Evolutionary conservation across 2,888 invertebrate species (phyloP).

Genomic region (Hypsopygia costalis): DNA sequence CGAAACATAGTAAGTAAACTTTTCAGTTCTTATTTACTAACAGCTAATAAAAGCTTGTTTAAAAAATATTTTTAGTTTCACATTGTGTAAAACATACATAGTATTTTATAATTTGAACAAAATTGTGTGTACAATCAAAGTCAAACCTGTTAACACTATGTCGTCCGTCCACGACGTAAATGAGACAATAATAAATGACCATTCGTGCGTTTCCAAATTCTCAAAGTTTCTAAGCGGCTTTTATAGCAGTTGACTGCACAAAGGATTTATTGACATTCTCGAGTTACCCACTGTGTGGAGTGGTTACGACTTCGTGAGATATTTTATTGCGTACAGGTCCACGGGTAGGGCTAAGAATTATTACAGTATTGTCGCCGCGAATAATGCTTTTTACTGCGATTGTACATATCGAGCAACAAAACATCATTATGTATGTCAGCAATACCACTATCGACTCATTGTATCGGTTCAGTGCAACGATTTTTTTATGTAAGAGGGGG

Average conservation of each 20-base stretch:
- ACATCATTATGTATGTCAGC: background rate
- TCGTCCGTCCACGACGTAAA: constrained; percentile 1
- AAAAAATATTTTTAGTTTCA: too few relatives aligned
- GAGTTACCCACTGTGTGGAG: constrained; percentile 24
- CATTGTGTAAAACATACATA: too few relatives aligned
- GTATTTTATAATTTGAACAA: too few relatives aligned
- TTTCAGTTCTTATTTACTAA: too few relatives aligned
- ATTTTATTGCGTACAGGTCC: constrained; percentile 10
- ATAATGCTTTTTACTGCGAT: constrained; percentile 7
- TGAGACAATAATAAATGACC: constrained; percentile 11
- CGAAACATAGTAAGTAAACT: too few relatives aligned
- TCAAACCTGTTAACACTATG: constrained; percentile 2
- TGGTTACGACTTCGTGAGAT: constrained; percentile 26
- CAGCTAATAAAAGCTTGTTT: too few relatives aligned
- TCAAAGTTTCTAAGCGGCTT: constrained; percentile 18
- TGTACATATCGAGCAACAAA: constrained; percentile 3
- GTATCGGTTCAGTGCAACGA: background rate
- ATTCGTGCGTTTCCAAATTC: constrained; percentile 8
- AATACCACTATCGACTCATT: background rate
- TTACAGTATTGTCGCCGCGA: constrained; percentile 7
- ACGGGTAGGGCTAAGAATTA: constrained; percentile 7
- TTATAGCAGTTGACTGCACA: constrained; percentile 27
- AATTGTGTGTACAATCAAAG: background rate
- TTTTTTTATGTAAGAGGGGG: too few relatives aligned
- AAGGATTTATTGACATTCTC: constrained; percentile 32